Conservation (phyloP, 2,797 vertebrate species). For the Acestrorhynchus altus region DNA sequence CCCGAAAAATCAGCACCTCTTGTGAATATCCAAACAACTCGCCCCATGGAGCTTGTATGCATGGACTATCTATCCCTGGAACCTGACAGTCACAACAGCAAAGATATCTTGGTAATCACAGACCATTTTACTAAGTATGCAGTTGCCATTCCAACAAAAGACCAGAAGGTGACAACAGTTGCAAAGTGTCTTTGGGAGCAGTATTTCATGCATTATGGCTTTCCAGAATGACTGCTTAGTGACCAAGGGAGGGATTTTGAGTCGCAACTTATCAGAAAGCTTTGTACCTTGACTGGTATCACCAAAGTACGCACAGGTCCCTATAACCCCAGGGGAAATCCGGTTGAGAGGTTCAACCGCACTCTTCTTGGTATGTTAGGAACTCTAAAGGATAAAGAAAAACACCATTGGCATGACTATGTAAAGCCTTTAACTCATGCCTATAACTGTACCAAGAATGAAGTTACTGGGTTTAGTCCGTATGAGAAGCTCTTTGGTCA, state of each 20-base stretch:
- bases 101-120: slow-evolving; percentile 44
- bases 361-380: slow-evolving; percentile 23
- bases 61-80: neutral
- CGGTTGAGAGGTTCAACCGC: slow-evolving; percentile 27
- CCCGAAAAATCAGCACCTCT: neutral
- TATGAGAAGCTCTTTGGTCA: no score
- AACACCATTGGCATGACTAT: slow-evolving; percentile 35
- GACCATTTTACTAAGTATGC: slow-evolving; percentile 48
- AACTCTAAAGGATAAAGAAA: slow-evolving; percentile 27
- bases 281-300: neutral
- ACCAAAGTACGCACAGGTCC: slow-evolving; percentile 16
- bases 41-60: neutral
- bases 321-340: slow-evolving; percentile 28
- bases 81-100: slow-evolving; percentile 15
- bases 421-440: slow-evolving; percentile 20
- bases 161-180: slow-evolving; percentile 37
- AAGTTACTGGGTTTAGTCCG: slow-evolving; percentile 25
- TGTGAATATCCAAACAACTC: neutral
- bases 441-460: slow-evolving; percentile 40
- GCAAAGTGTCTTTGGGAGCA: slow-evolving; percentile 44
- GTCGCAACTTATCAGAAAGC: neutral
- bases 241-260: slow-evolving; percentile 39
- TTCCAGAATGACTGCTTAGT: slow-evolving; percentile 22
- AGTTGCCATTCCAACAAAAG: slow-evolving; percentile 18
- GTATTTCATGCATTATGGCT: slow-evolving; percentile 31